Base-by-base conservation (phyloP, 2,888 invertebrate genomes). In the Trachelus iudaicus region DNA sequence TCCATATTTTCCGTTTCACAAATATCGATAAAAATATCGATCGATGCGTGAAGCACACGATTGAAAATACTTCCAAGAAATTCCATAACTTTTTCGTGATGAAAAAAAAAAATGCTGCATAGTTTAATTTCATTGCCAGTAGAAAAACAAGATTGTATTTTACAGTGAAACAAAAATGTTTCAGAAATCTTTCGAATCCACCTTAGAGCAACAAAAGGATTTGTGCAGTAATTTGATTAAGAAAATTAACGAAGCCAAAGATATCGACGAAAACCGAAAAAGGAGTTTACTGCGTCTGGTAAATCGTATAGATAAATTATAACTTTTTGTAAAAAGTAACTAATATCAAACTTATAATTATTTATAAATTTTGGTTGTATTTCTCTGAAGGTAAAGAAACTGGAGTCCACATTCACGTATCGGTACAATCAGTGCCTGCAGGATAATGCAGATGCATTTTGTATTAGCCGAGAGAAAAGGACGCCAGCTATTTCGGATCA, bases 161-260 rank as follows among this genome's bases (percentile, higher is more conserved):
- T 23, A 23, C 23, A 23, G 4, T 56, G 23, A 56, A 23, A 23
- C 23, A 56, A 56, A 56, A 23, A 56, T 23, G 9, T 56, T 83
- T 35, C 79, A 92, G 92, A 86, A 88, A 34, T 90, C 90, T 76
- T 90, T 91, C 79, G 90, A 90, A 75, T 9, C 23, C 23, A 56
- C 56, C 23, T 56, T 56, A 2, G 56, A 56, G 56, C 89, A 90
- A 69, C 93, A 93, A 86, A 91, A 89, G 13, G 87, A 89, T 73
- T 86, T 92, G 34, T 90, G 92, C 4, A 89, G 87, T 76, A 88
- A 90, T 75, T 83, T 93, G 33, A 89, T 89, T 13, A 90, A 91
- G 35, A 92, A 92, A 84, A 87, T 93, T 79, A 83, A 87, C 33
- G 88, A 89, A 76, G 87, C 93, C 30, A 92, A 92, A 86, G 92